phyloP scores from a whole-genome alignment of 2,888 invertebrate species.

The Nomada lathburiana region DNA sequence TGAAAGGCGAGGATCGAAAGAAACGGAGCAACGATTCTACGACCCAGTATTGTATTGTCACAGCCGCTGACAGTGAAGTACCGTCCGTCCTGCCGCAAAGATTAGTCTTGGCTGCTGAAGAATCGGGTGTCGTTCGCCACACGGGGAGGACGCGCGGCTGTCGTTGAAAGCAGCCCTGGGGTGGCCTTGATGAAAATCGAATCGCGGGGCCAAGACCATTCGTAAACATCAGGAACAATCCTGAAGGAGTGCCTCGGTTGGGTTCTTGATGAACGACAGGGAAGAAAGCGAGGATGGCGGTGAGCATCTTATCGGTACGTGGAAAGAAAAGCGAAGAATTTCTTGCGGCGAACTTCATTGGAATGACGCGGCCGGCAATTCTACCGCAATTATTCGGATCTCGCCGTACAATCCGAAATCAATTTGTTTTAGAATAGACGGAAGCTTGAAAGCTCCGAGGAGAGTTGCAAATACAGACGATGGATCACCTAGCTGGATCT shows the following conservation, averaged over 20 bases:
- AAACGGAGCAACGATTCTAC: slow-evolving; percentile 55
- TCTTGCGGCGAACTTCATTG: too few species aligned
- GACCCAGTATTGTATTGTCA: slow-evolving; percentile 64
- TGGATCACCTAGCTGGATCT: not conserved
- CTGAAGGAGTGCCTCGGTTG: slow-evolving; percentile 1
- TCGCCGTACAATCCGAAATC: not conserved
- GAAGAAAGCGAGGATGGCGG: not conserved
- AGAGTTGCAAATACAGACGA: not conserved
- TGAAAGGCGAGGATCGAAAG: slow-evolving; percentile 55
- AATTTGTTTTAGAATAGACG: not conserved
- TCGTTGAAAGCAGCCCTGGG: slow-evolving; percentile 38
- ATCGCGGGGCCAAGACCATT: slow-evolving; percentile 36
- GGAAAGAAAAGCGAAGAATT: not conserved
- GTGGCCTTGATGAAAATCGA: slow-evolving; percentile 51
- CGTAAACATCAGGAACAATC: slow-evolving; percentile 54
- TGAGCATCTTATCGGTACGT: not conserved
- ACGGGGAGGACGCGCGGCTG: slow-evolving; percentile 44
- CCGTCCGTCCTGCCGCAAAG: slow-evolving; percentile 62
- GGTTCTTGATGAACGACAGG: slow-evolving; percentile 11
- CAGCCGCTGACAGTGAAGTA: slow-evolving; percentile 69
- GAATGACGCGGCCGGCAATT: not conserved
- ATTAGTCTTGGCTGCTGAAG: slow-evolving; percentile 68
- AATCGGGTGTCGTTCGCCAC: slow-evolving; percentile 62
- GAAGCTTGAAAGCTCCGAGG: not conserved
- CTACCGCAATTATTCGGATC: not conserved